Percentiles rank a stretch among this genome's conserved stretches.
Conservation (phyloP, 2,888 invertebrate genomes). For the Dynastes tityus region DNA sequence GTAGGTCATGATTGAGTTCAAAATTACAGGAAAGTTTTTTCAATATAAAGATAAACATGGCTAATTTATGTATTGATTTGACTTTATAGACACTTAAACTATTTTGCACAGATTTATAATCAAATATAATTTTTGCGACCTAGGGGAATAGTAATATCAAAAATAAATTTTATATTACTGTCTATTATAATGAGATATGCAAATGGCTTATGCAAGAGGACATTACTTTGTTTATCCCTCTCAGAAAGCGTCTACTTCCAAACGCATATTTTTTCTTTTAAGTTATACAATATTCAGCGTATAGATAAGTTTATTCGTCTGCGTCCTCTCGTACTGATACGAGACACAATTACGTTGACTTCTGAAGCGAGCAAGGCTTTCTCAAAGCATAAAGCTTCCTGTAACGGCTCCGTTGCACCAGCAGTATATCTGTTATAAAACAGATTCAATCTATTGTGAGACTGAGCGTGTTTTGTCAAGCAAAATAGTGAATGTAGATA, state of each 20-base stretch:
- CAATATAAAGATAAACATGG: no score
- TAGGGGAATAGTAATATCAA: no score
- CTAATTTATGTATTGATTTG: no score
- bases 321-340: slow-evolving; percentile 23
- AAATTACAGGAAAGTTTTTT: no score
- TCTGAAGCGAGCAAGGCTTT: slow-evolving; percentile 17
- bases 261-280: slow-evolving; percentile 22
- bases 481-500: background rate
- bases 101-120: no score
- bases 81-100: no score
- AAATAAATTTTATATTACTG: no score
- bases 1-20: no score
- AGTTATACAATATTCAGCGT: slow-evolving; percentile 21
- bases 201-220: no score
- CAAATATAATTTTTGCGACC: no score
- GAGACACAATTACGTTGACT: slow-evolving; percentile 29
- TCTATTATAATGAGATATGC: no score
- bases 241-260: background rate
- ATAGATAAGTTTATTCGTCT: slow-evolving; percentile 17
- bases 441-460: slow-evolving; percentile 26
- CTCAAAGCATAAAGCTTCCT: slow-evolving; percentile 28
- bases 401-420: background rate
- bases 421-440: slow-evolving; percentile 14
- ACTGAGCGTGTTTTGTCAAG: slow-evolving; percentile 15
- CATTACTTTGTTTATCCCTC: no score